phyloP scores from a whole-genome alignment of 1,140 invertebrate genomes.

The Neodiprion lecontei region DNA sequence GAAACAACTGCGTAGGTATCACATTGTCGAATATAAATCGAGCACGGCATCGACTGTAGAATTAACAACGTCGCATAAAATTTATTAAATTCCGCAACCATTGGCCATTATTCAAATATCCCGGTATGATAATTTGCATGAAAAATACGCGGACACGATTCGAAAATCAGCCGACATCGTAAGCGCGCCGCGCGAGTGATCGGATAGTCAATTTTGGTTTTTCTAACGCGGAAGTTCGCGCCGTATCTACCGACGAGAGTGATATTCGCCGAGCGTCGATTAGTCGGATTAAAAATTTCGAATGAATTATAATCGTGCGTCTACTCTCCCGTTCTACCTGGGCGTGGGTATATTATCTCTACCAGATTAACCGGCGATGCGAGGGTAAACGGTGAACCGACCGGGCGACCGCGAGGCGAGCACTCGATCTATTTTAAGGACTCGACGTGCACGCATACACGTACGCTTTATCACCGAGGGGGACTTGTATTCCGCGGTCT shows the following conservation, averaged over 20 bases:
- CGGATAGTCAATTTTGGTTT: not conserved
- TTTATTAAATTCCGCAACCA: too few relatives aligned
- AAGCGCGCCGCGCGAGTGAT: not conserved
- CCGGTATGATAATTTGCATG: not conserved
- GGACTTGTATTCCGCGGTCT: too few relatives aligned
- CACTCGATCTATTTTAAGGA: conserved; percentile 5
- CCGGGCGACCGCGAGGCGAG: not conserved
- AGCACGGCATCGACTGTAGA: too few relatives aligned
- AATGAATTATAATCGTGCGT: not conserved
- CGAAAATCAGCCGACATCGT: not conserved
- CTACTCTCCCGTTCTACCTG: not conserved
- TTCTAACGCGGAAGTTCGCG: not conserved
- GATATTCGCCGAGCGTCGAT: not conserved
- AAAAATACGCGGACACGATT: not conserved
- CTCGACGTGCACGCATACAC: not conserved
- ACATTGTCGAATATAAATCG: too few relatives aligned
- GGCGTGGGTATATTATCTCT: not conserved
- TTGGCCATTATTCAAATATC: too few relatives aligned
- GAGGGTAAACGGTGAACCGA: not conserved
- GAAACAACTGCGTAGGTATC: too few relatives aligned
- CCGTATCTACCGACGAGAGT: not conserved
- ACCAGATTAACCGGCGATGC: not conserved
- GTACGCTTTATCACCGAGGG: too few relatives aligned
- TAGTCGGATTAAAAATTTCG: not conserved
- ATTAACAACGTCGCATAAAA: too few relatives aligned